These are phyloP conservation scores for Dendrolimus kikuchii DNA, from an alignment of 1,140 invertebrate genomes.

Conservation along the genomic window DNA sequence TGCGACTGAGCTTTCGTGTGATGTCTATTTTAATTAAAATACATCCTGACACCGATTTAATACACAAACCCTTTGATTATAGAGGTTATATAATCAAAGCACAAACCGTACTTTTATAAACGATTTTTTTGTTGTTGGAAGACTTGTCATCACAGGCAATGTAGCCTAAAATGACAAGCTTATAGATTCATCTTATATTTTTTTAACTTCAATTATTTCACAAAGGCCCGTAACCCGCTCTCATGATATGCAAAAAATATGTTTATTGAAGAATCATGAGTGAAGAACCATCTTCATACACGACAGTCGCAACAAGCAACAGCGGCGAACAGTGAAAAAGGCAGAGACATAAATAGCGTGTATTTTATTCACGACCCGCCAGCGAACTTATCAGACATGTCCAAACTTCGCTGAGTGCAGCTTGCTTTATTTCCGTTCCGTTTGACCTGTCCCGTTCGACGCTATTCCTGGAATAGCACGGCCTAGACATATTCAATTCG, in stretches of 20 bases:
- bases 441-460: slow-evolving; percentile 62
- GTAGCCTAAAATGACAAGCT: too few species aligned
- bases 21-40: too few species aligned
- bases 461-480: slow-evolving; percentile 53
- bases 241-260: background rate
- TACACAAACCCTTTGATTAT: too few species aligned
- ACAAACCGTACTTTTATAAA: too few species aligned
- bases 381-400: slow-evolving; percentile 55
- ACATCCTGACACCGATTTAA: too few species aligned
- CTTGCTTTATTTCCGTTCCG: slow-evolving; percentile 65
- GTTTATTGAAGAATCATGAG: background rate
- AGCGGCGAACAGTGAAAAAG: slow-evolving; percentile 22
- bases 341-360: slow-evolving; percentile 28
- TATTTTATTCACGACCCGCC: slow-evolving; percentile 61
- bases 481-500: slow-evolving; percentile 56
- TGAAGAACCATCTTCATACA: background rate
- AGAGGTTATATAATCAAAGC: too few species aligned
- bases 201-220: background rate
- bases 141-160: too few species aligned
- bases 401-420: slow-evolving; percentile 60
- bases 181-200: too few species aligned
- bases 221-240: background rate
- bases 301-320: slow-evolving; percentile 10
- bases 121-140: too few species aligned
- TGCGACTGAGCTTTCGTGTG: too few species aligned